Base-by-base conservation (phyloP, 2,888 invertebrate genomes). In the Sesamia inferens region DNA sequence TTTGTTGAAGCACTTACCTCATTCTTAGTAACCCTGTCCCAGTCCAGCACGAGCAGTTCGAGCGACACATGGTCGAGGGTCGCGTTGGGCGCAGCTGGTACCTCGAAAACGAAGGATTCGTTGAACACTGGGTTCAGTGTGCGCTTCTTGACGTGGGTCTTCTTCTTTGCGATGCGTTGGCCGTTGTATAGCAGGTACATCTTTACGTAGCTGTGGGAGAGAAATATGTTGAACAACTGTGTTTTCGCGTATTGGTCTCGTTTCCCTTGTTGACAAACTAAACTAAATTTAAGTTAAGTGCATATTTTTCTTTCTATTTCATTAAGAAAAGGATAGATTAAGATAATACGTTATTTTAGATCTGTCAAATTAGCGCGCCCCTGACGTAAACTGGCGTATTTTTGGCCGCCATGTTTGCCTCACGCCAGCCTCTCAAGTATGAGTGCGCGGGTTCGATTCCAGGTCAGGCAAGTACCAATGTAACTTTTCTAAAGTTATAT, bases 41-140 rank as follows among this genome's bases (percentile, higher is more conserved):
- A 99, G 95, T 99, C 99, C 64, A 99, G 97, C 76, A 99, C 97
- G 84, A 98, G 97, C 92, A 99, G 98, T 92, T 99, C 99, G 68
- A 99, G 97, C 78, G 98, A 98, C 84, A 99, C 98, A 91, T 98
- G 98, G 89, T 97, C 98, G 83, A 99, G 97, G 19, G 98, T 97
- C 85, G 98, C 98, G 95, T 96, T 92, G 96, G 96, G 95, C 39
- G 96, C 97, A 66, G 98, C 97, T 24, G 99, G 99, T 84, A 99
- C 98, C 90, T 99, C 99, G 93, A 99, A 99, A 71, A 99, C 98
- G 95, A 99, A 99, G 70, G 99, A 99, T 96, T 99, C 99, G 96
- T 99, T 99, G 97, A 99, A 99, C 72, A 99, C 99, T 0, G 99
- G 99, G 96, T 99, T 99, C 87, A 99, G 96, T 1, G 99, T 99